Percentiles rank a stretch among this genome's conserved stretches.
phyloP scores from a whole-genome alignment of 2,797 vertebrate species.

The Pseudochirops cupreus region DNA sequence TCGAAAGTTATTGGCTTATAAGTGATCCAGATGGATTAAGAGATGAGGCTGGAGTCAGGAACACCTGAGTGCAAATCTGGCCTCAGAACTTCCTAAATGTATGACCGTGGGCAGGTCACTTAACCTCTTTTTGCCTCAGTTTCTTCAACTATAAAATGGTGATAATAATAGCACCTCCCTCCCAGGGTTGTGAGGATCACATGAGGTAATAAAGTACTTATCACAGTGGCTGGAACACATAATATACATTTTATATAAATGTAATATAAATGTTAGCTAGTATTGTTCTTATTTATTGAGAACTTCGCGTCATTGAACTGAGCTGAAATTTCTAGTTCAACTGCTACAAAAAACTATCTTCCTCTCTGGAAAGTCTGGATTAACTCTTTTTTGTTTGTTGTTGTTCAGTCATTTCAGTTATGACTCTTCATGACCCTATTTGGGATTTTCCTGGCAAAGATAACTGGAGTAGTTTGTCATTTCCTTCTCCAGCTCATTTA shows the following conservation, averaged over 20 bases:
- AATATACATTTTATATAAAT: not conserved
- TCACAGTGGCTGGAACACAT: not conserved
- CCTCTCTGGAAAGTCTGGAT: constrained; percentile 21
- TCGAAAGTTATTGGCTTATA: not conserved
- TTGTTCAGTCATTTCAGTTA: not conserved
- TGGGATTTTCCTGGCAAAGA: not conserved
- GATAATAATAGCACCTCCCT: not conserved
- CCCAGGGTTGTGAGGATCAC: not conserved
- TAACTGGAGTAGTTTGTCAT: not conserved
- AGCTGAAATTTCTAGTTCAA: not conserved
- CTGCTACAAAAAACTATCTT: constrained; percentile 1
- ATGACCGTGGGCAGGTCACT: not conserved
- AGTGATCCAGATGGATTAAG: not conserved
- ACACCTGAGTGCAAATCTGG: not conserved
- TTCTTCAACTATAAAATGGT: not conserved
- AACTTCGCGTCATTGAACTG: constrained; percentile 58
- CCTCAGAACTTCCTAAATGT: not conserved
- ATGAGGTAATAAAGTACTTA: not conserved
- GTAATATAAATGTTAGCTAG: not conserved
- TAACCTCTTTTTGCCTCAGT: not conserved
- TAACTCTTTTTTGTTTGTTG: not conserved
- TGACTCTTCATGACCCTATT: not conserved
- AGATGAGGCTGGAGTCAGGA: not conserved
- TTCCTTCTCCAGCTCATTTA: not conserved
- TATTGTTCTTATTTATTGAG: constrained; percentile 52